Percentiles rank a stretch among this genome's conserved stretches.
These are phyloP conservation scores for Saccopteryx bilineata DNA, from an alignment of 2,113 vertebrate species.

Conservation along the genomic window DNA sequence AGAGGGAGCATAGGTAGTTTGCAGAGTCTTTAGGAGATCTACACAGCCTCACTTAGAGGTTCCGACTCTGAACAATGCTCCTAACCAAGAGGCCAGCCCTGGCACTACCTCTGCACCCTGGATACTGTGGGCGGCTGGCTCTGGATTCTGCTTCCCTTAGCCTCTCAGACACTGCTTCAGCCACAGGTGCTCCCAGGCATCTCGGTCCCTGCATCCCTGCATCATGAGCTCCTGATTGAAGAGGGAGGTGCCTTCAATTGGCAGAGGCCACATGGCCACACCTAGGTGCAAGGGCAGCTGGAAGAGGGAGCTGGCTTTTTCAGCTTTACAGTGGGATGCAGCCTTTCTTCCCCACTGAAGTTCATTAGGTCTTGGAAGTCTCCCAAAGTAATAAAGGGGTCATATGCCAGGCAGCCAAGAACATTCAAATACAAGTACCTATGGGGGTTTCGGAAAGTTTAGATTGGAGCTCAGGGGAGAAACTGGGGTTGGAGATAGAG, in stretches of 20 bases:
- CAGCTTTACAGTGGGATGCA: background rate
- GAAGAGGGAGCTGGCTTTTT: background rate
- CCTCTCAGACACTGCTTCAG: background rate
- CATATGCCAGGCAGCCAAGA: background rate
- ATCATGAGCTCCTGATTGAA: background rate
- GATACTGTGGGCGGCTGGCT: background rate
- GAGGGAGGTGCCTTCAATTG: background rate
- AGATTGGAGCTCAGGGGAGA: background rate
- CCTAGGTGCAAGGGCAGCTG: background rate
- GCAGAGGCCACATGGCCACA: background rate
- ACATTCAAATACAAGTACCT: background rate
- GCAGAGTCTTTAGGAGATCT: background rate
- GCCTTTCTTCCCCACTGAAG: background rate
- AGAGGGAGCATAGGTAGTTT: background rate
- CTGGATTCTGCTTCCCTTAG: background rate
- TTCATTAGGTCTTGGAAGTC: background rate
- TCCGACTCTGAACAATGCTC: background rate
- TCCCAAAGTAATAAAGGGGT: background rate
- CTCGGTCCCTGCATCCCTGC: background rate
- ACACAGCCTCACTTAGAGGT: background rate
- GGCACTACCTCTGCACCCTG: no score
- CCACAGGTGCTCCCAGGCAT: background rate
- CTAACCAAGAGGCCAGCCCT: fast-evolving
- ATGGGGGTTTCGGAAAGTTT: background rate
- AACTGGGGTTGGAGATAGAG: background rate